phyloP scores from a whole-genome alignment of 2,888 invertebrate species.

The Frankliniella fusca region DNA sequence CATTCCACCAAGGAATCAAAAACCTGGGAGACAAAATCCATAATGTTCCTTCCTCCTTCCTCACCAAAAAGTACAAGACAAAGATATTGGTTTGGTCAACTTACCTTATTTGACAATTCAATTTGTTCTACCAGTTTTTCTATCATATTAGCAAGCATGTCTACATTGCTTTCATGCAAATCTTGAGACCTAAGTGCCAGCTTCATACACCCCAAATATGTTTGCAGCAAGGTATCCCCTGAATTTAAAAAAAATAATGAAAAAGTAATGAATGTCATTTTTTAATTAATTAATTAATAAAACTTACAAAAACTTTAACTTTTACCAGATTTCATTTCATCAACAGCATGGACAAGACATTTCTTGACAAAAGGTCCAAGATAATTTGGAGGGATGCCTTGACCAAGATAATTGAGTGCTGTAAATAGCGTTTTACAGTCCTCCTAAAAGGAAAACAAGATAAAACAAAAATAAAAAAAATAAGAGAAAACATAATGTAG shows the following conservation, averaged over 20 bases:
- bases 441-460: neutral
- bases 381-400: neutral
- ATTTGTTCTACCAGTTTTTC: neutral
- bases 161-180: neutral
- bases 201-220: neutral
- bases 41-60: neutral
- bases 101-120: neutral
- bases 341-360: neutral
- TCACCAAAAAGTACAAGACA: neutral
- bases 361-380: neutral
- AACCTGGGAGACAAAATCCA: neutral
- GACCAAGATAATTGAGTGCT: neutral
- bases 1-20: neutral
- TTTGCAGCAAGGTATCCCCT: neutral
- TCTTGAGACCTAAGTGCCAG: neutral
- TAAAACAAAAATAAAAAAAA: neutral
- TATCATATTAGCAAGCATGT: neutral
- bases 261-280: neutral
- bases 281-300: neutral
- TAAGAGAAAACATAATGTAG: neutral
- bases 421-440: neutral
- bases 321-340: neutral
- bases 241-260: neutral
- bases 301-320: neutral
- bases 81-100: neutral